Conservation (phyloP, 2,888 invertebrate species). For the Tipula helvola region DNA sequence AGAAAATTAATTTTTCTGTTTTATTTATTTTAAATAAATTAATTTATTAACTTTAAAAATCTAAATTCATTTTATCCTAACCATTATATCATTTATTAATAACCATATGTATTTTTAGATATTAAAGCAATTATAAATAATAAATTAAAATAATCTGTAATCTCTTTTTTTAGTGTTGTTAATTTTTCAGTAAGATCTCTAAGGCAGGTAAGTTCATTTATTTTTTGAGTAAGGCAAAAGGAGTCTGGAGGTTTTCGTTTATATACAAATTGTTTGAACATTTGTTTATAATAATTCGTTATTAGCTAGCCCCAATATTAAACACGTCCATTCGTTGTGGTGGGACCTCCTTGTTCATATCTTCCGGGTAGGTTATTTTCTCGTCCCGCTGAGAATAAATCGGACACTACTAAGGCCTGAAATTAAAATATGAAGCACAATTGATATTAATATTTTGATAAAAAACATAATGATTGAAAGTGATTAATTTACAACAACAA, state of each 20-base stretch:
- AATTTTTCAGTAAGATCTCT: background rate
- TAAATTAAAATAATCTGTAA: background rate
- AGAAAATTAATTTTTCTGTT: background rate
- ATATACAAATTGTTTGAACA: background rate
- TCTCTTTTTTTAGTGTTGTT: background rate
- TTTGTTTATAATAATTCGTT: background rate
- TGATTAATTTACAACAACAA: conserved; percentile 52
- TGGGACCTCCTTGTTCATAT: background rate
- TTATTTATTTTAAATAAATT: background rate
- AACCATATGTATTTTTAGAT: background rate
- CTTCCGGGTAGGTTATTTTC: background rate
- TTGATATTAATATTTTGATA: background rate
- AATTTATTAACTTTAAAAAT: background rate
- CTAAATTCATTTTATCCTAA: background rate
- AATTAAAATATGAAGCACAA: background rate
- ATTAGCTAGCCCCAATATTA: background rate
- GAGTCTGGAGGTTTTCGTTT: background rate
- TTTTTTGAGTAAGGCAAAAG: background rate
- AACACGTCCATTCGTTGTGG: background rate
- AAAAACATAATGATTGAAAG: background rate
- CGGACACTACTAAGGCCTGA: background rate
- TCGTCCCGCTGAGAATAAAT: background rate
- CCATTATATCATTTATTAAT: background rate
- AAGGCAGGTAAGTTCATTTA: background rate
- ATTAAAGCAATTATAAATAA: background rate